Evolutionary conservation across 1,140 invertebrate species (phyloP), one percentile per base, ranked within the genome.

Genomic region (Eriocheir sinensis): DNA sequence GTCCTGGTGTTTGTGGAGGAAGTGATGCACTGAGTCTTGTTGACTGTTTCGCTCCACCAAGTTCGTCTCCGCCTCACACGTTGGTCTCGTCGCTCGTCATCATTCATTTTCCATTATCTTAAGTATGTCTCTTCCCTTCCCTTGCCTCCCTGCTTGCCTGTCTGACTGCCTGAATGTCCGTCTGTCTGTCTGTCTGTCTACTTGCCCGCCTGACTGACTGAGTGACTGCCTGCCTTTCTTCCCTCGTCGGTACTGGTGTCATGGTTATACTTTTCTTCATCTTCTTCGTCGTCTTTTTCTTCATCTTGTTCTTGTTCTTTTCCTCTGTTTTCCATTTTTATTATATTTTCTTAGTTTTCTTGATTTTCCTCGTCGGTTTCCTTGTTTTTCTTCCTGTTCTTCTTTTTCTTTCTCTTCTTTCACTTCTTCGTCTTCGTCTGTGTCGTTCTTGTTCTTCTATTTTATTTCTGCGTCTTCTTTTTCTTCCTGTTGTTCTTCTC

Each of bases 41-140:
- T 72, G 60, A 72, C 60, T 72, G 6, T 72, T 17, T 72, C 60
- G 17, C 60, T 21, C 60, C 60, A 72, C 60, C 15, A 4, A 48
- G 44, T 72, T 2, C 60, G 60, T 72, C 60, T n/a, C 27, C 27
- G 8, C 60, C 15, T 48, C 44, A 48, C 44, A 4, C 44, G 4
- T 72, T 72, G 21, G 60, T n/a, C 60, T 72, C n/a, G n/a, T 21
- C 60, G n/a, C n/a, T n/a, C 60, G 1, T n/a, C 21, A 72, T 72
- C 60, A 72, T n/a, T 72, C 60, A 72, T 72, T 72, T 72, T 72
- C 60, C 60, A 72, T 72, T 72, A 72, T 72, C 60, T 72, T n/a
- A 72, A 72, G 60, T 72, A n/a, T 72, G 60, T 21, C n/a, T 21
- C 17, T n/a, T n/a, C 60, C n/a, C 60, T n/a, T 72, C 60, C 15